Base-by-base conservation (phyloP, 2,888 invertebrate species). In the Phania funesta region DNA sequence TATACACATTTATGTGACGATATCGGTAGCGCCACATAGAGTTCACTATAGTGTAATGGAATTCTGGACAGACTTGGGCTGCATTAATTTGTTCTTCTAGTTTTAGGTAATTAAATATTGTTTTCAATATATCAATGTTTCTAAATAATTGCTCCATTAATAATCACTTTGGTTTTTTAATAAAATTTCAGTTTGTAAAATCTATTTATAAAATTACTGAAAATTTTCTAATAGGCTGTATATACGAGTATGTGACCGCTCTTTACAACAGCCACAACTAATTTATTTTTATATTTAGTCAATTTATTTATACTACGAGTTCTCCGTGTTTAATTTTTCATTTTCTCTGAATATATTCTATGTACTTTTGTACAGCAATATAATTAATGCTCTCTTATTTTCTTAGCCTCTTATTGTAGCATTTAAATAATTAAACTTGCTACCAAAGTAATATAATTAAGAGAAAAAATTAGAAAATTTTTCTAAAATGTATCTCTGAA, bases 1-100 rank as follows among this genome's bases (percentile, higher is more conserved):
- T 50, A 8, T 60, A 68, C 18, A 68, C 68, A 24, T 52, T 58
- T 1, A 76, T 13, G 13, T 68, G 24, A 2, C 62, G 35, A 77
- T 62, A 77, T 68, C 38, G 68, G 11, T 20, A 60, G n/a, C 16
- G 46, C 76, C 76, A 77, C 22, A 77, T 35, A 7, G 2, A 77
- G 4, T 60, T 52, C 2, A 68, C 68, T n/a, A 77, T 62, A 3
- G 46, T 20, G 3, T 44, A 68, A 62, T 68, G 22, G 46, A 76
- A 77, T 13, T 68, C 52, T 22, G 24, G 5, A 29, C 35, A 62
- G 16, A 54, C 60, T 20, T 52, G 44, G 0, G 32, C 20, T 32
- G 41, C 22, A n/a, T 38, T 26, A 24, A 77, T 41, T 77, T 77
- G 76, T 46, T 68, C 52, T 6, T 68, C 24, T 4, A 65, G 18